phyloP scores from a whole-genome alignment of 2,113 vertebrate genomes.

The Anarhynchus alexandrinus region DNA sequence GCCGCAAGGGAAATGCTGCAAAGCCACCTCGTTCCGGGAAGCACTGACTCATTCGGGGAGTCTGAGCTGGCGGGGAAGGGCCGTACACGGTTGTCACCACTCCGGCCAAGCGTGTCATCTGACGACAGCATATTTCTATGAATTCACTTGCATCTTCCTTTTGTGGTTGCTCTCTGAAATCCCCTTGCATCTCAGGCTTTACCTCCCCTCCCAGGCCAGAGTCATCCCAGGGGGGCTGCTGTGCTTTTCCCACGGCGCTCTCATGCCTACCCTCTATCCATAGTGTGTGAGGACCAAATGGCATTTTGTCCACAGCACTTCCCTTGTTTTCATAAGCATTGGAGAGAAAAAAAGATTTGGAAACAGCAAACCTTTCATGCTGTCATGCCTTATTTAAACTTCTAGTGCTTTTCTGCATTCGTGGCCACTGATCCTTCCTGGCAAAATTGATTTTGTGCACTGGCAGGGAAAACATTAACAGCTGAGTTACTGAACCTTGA shows the following conservation, averaged over 20 bases:
- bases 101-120: accelerated
- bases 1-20: neutral
- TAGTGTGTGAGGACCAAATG: accelerated
- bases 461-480: neutral
- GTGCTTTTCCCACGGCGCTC: neutral
- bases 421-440: neutral
- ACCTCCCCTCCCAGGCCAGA: neutral
- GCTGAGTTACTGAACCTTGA: neutral
- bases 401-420: neutral
- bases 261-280: neutral
- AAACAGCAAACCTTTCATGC: neutral
- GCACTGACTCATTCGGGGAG: neutral
- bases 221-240: neutral
- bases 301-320: neutral
- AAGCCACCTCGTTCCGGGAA: neutral
- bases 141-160: neutral
- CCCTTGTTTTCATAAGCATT: neutral
- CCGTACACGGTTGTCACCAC: accelerated
- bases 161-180: neutral
- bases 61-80: neutral
- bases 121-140: neutral
- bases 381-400: neutral
- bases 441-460: neutral
- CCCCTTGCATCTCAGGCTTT: neutral
- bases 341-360: neutral